These are phyloP conservation scores for Tautogolabrus adspersus DNA, from an alignment of 2,113 vertebrate genomes.

Conservation along the genomic window DNA sequence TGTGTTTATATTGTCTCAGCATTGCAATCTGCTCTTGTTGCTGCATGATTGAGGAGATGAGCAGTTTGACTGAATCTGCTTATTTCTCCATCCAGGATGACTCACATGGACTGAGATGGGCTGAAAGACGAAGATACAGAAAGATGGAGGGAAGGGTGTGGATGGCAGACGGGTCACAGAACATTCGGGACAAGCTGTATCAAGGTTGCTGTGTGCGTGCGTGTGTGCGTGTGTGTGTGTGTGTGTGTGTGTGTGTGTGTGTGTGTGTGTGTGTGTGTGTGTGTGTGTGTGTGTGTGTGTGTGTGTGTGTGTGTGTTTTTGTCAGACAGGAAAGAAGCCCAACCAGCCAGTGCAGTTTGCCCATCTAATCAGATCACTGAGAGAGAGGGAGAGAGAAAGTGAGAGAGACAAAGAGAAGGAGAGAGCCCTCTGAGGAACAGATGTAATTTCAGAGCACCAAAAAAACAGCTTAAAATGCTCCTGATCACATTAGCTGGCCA, in stretches of 20 bases:
- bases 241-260: constrained; percentile 15
- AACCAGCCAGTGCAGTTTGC: constrained; percentile 72
- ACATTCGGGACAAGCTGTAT: constrained; percentile 59
- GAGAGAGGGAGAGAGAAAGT: constrained; percentile 39
- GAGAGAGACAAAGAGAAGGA: constrained; percentile 40
- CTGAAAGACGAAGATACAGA: constrained; percentile 34
- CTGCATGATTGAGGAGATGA: constrained; percentile 12
- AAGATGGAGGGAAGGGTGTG: constrained; percentile 31
- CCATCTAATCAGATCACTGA: constrained; percentile 83
- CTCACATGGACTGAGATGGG: constrained; percentile 25
- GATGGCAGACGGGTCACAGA: constrained; percentile 55
- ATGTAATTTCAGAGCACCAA: constrained; percentile 85
- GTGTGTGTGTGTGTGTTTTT: constrained; percentile 29
- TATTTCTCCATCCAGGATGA: constrained; percentile 34
- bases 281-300: constrained; percentile 44
- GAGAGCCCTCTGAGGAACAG: constrained; percentile 79
- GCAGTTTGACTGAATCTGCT: constrained; percentile 38
- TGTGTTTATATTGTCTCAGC: constrained; percentile 15
- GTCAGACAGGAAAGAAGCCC: constrained; percentile 79
- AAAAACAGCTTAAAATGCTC: constrained; percentile 85
- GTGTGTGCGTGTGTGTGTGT: constrained; percentile 38
- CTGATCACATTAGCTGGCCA: constrained; percentile 88
- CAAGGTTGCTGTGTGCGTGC: constrained; percentile 56
- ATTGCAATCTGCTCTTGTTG: constrained; percentile 1
- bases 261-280: constrained; percentile 27